Evolutionary conservation across 2,797 vertebrate genomes (phyloP).

Genomic region (Neosilurus hyrtlii): DNA sequence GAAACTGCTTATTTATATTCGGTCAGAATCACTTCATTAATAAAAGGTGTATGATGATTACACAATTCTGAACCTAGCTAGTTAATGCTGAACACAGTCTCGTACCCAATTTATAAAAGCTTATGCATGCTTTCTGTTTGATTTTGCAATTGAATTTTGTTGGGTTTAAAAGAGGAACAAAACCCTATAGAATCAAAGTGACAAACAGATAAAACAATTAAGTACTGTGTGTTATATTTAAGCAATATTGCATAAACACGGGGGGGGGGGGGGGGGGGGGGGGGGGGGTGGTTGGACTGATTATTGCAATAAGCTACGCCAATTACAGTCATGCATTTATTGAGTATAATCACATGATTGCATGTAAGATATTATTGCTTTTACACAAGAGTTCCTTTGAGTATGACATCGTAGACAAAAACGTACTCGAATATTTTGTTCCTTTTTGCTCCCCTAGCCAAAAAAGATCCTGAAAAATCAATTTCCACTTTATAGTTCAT

Average conservation of each 20-base stretch:
- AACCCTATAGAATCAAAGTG: not conserved
- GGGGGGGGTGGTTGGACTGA: not conserved
- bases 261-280: no score
- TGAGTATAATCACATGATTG: not conserved
- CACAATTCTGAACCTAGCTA: not conserved
- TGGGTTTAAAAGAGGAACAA: not conserved
- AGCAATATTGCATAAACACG: not conserved
- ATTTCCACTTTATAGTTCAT: no score
- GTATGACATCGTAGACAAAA: not conserved
- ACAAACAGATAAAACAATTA: not conserved
- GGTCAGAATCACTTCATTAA: not conserved
- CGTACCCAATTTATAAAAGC: no score
- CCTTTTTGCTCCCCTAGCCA: not conserved
- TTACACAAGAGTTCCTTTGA: not conserved
- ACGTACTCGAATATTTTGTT: not conserved
- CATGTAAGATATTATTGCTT: not conserved
- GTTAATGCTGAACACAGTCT: no score
- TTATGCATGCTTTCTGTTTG: not conserved
- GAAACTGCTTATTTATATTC: no score
- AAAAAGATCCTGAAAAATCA: not conserved
- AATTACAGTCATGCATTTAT: not conserved
- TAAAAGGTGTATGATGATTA: not conserved
- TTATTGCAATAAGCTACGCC: not conserved
- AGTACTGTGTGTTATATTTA: not conserved
- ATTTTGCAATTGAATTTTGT: no score